A percentile compares a stretch with the other conserved stretches of the same genome.
phyloP scores from a whole-genome alignment of 2,888 invertebrate species.

The Zootermopsis nevadensis region DNA sequence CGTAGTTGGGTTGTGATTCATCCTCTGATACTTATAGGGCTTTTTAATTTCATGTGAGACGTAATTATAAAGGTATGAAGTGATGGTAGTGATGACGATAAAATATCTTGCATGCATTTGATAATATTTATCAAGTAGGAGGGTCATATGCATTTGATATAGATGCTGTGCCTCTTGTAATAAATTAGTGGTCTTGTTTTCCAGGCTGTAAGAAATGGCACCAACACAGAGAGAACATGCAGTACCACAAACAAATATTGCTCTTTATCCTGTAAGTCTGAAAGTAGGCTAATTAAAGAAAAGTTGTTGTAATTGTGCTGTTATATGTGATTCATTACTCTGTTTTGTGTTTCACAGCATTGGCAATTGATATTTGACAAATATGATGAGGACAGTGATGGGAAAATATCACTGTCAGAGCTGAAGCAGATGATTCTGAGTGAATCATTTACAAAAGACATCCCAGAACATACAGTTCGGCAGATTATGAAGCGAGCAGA shows the following conservation, averaged over 20 bases:
- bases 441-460: slow-evolving; percentile 70
- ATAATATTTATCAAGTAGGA: no score
- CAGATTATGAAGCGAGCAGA: slow-evolving; percentile 77
- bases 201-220: background rate
- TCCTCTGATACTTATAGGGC: no score
- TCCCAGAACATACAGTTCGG: slow-evolving; percentile 75
- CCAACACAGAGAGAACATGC: background rate
- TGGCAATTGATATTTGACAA: slow-evolving; percentile 53
- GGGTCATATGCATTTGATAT: no score
- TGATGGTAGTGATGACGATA: no score
- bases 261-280: slow-evolving; percentile 45
- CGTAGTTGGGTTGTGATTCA: no score
- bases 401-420: slow-evolving; percentile 75
- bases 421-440: slow-evolving; percentile 64
- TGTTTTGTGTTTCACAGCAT: slow-evolving; percentile 61
- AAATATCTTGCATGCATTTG: no score
- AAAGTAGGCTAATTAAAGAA: background rate
- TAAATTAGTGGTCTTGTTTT: background rate
- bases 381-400: slow-evolving; percentile 80
- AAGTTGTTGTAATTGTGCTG: background rate
- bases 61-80: no score
- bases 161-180: background rate
- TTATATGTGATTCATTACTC: background rate
- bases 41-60: no score
- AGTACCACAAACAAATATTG: slow-evolving; percentile 38